phyloP scores from a whole-genome alignment of 2,888 invertebrate genomes.

The Stictocephala bisonia region DNA sequence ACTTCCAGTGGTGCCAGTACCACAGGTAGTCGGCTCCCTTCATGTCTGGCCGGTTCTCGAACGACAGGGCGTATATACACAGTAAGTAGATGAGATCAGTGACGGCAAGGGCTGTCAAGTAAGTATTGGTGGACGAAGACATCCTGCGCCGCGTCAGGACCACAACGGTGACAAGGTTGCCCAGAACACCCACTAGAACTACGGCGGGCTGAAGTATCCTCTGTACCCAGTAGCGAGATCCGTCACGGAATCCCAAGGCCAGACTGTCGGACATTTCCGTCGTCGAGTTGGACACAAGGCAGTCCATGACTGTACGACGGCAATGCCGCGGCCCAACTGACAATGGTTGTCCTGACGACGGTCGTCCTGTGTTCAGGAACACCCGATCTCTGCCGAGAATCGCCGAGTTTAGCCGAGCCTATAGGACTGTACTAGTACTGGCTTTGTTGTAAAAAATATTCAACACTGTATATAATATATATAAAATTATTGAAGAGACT shows the following conservation, averaged over 20 bases:
- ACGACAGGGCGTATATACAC: constrained; percentile 72
- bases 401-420: too few relatives aligned
- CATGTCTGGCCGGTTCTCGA: constrained; percentile 71
- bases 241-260: constrained; percentile 60
- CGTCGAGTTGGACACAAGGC: not conserved
- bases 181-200: constrained; percentile 75
- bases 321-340: constrained; percentile 12
- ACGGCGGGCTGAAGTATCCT: constrained; percentile 73
- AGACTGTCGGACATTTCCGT: not conserved
- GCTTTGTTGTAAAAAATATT: too few relatives aligned
- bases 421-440: too few relatives aligned
- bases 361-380: too few relatives aligned
- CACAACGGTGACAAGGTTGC: constrained; percentile 70
- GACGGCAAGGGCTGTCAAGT: constrained; percentile 77
- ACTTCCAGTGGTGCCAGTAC: constrained; percentile 70
- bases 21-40: constrained; percentile 67
- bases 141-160: constrained; percentile 73
- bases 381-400: too few relatives aligned
- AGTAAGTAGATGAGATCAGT: constrained; percentile 78
- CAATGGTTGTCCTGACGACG: too few relatives aligned
- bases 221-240: constrained; percentile 69
- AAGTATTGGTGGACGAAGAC: constrained; percentile 80
- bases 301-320: not conserved
- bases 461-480: too few relatives aligned
- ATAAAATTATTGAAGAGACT: too few relatives aligned